Evolutionary conservation across 2,888 invertebrate genomes (phyloP).

Genomic region (Cremastobaeus sp.): DNA sequence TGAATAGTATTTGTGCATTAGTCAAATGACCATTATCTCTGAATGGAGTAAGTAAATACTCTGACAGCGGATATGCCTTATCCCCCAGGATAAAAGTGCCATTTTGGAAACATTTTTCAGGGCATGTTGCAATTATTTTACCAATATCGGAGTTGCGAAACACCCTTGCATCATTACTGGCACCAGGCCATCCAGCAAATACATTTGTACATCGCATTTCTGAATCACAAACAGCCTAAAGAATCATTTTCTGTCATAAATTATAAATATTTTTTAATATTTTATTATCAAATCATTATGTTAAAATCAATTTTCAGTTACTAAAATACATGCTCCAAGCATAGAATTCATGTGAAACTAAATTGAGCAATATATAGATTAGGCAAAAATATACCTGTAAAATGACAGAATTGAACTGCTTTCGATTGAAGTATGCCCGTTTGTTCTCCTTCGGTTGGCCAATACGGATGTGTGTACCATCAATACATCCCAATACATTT

Average conservation of each 20-base stretch:
- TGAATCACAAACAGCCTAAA: conserved; percentile 17
- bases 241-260: too few species aligned
- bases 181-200: conserved; percentile 35
- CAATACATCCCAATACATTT: conserved; percentile 34
- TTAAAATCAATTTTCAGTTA: too few species aligned
- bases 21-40: conserved; percentile 27
- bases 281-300: not conserved
- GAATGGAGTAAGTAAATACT: conserved; percentile 19
- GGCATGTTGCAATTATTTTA: conserved; percentile 1
- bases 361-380: not conserved
- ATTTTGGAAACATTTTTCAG: not conserved
- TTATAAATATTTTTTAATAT: not conserved
- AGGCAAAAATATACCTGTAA: conserved; percentile 17
- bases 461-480: conserved; percentile 26
- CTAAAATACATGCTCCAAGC: too few species aligned
- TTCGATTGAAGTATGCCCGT: conserved; percentile 14
- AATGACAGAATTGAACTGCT: conserved; percentile 31
- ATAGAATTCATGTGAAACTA: not conserved
- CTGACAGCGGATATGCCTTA: conserved; percentile 21
- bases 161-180: conserved; percentile 14
- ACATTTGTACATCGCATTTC: conserved; percentile 9
- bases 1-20: conserved; percentile 1
- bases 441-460: conserved; percentile 20
- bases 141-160: conserved; percentile 1
- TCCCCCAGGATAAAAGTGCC: conserved; percentile 10